These are phyloP conservation scores for Chromis chromis DNA, from an alignment of 2,797 vertebrate genomes.

Conservation along the genomic window DNA sequence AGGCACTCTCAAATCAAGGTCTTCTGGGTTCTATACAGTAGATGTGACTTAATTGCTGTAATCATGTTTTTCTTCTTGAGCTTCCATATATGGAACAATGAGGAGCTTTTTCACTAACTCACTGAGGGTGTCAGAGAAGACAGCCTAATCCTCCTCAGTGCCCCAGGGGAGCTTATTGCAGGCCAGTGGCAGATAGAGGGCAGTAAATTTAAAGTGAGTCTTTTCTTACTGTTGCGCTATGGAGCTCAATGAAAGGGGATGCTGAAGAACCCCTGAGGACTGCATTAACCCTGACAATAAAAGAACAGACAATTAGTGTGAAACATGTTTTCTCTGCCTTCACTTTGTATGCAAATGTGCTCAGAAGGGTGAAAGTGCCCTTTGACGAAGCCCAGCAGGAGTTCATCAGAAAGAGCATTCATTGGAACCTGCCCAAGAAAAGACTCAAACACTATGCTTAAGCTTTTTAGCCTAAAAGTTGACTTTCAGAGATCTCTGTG, in stretches of 20 bases:
- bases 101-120: constrained; percentile 69
- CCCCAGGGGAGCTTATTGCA: constrained; percentile 70
- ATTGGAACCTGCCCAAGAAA: constrained; percentile 71
- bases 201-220: constrained; percentile 84
- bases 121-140: constrained; percentile 73
- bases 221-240: constrained; percentile 49
- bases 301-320: constrained; percentile 86
- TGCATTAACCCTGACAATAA: constrained; percentile 86
- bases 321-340: constrained; percentile 87
- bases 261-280: constrained; percentile 82
- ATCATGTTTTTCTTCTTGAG: constrained; percentile 70
- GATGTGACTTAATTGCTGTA: constrained; percentile 64
- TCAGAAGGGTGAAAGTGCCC: constrained; percentile 83
- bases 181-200: constrained; percentile 82
- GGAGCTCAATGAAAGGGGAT: constrained; percentile 78
- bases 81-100: constrained; percentile 68
- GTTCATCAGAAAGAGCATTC: constrained; percentile 75
- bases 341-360: constrained; percentile 89
- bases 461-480: constrained; percentile 63
- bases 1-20: constrained; percentile 37
- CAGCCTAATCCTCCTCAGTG: constrained; percentile 67
- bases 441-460: constrained; percentile 55
- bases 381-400: constrained; percentile 83
- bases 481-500: constrained; percentile 68
- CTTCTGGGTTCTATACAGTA: constrained; percentile 34